phyloP scores from a whole-genome alignment of 2,113 vertebrate species.

The Alouatta palliata region DNA sequence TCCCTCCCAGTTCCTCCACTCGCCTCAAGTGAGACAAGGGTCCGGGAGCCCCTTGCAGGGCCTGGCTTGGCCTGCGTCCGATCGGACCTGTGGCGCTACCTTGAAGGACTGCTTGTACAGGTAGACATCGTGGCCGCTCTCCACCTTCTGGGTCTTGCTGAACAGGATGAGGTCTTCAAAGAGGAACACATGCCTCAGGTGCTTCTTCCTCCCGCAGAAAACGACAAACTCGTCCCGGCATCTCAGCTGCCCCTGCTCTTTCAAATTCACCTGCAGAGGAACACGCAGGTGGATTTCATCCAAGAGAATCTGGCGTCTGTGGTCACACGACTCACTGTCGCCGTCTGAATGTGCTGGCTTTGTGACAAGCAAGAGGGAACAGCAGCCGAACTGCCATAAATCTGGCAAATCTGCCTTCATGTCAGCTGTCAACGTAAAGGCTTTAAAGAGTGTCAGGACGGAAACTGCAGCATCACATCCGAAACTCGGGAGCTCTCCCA shows the following conservation, averaged over 20 bases:
- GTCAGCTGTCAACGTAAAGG: no score
- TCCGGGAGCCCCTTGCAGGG: not conserved
- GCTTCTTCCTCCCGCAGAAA: constrained; percentile 90
- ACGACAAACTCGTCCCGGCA: constrained; percentile 91
- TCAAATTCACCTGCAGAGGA: constrained; percentile 87
- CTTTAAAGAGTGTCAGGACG: no score
- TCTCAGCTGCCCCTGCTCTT: constrained; percentile 90
- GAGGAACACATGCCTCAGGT: constrained; percentile 89
- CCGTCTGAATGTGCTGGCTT: no score
- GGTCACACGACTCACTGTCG: no score
- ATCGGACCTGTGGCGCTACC: constrained; percentile 69
- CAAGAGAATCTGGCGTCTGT: no score
- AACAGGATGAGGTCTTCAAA: constrained; percentile 93
- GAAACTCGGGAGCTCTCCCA: not conserved
- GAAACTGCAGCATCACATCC: not conserved
- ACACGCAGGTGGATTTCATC: not conserved
- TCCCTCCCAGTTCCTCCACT: no score
- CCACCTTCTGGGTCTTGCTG: constrained; percentile 90
- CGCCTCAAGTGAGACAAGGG: not conserved
- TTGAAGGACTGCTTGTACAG: constrained; percentile 91
- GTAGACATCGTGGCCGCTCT: constrained; percentile 88
- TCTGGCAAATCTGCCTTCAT: no score
- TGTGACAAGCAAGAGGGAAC: no score
- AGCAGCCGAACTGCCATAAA: no score
- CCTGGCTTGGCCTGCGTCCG: not conserved